Evolutionary conservation across 2,888 invertebrate species (phyloP).

Genomic region (Calephelis perditalis): DNA sequence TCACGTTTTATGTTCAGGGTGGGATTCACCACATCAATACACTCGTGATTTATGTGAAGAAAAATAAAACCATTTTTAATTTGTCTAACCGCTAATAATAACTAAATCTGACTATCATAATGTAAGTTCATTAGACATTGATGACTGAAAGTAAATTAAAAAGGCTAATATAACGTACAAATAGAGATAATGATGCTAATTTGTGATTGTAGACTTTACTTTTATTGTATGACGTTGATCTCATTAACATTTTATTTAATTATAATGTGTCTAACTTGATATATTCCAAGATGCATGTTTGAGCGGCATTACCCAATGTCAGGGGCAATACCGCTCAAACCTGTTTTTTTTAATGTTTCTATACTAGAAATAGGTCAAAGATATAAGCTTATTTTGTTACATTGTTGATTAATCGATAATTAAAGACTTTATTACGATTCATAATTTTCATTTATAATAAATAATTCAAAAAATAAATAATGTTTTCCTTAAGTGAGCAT

Average conservation of each 20-base stretch:
- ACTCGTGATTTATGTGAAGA: conserved; percentile 33
- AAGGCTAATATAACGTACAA: conserved; percentile 12
- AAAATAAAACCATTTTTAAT: neutral
- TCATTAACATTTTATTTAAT: conserved; percentile 18
- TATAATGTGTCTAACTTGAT: conserved; percentile 19
- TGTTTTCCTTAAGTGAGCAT: conserved; percentile 12
- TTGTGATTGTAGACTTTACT: conserved; percentile 12
- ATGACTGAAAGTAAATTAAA: conserved; percentile 8
- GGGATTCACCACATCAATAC: conserved; percentile 35
- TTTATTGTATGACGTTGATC: conserved; percentile 11
- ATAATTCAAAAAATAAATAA: neutral
- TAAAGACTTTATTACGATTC: neutral
- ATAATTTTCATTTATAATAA: conserved; percentile 1
- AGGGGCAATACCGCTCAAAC: conserved; percentile 14
- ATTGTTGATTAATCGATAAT: neutral
- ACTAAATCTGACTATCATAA: neutral
- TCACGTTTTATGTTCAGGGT: conserved; percentile 35
- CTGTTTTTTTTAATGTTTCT: conserved; percentile 11
- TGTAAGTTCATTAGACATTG: neutral
- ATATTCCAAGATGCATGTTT: conserved; percentile 21
- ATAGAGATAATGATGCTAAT: conserved; percentile 3
- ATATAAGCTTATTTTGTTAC: neutral
- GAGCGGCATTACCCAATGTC: conserved; percentile 16
- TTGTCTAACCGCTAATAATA: conserved; percentile 2
- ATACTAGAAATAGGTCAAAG: neutral